These are phyloP conservation scores for Metacarcinus magister DNA, from an alignment of 2,888 invertebrate genomes.

Conservation along the genomic window DNA sequence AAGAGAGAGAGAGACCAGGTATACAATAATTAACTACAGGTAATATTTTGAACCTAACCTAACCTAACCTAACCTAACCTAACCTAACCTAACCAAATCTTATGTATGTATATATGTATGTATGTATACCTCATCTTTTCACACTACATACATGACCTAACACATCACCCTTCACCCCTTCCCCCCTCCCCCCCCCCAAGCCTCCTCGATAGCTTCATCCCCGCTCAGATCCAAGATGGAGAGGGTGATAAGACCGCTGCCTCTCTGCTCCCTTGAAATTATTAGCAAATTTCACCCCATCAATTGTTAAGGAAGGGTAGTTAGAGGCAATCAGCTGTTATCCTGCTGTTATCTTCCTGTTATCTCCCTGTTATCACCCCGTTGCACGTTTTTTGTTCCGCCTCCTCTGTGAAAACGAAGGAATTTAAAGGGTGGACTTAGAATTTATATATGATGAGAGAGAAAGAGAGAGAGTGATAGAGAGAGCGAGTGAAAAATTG, in stretches of 20 bases:
- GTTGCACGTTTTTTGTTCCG: not conserved
- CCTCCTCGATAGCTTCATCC: too few species aligned
- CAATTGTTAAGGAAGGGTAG: not conserved
- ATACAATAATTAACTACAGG: not conserved
- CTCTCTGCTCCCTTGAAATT: not conserved
- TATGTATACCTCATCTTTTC: too few species aligned
- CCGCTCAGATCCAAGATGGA: not conserved
- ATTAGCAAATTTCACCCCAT: constrained; percentile 26
- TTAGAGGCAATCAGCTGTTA: not conserved
- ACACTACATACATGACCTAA: not conserved
- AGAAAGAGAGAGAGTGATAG: not conserved
- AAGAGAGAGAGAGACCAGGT: not conserved
- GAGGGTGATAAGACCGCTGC: not conserved
- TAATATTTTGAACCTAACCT: too few species aligned
- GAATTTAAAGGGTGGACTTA: not conserved
- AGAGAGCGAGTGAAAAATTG: not conserved
- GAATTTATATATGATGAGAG: not conserved
- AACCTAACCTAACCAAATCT: too few species aligned
- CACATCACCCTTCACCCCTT: too few species aligned
- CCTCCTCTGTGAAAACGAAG: not conserved
- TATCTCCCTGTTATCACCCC: not conserved
- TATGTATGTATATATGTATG: too few species aligned
- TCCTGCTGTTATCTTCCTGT: not conserved
- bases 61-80: too few species aligned
- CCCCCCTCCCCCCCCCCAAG: too few species aligned